Conservation (phyloP, 2,888 invertebrate species). For the Phania funesta region DNA sequence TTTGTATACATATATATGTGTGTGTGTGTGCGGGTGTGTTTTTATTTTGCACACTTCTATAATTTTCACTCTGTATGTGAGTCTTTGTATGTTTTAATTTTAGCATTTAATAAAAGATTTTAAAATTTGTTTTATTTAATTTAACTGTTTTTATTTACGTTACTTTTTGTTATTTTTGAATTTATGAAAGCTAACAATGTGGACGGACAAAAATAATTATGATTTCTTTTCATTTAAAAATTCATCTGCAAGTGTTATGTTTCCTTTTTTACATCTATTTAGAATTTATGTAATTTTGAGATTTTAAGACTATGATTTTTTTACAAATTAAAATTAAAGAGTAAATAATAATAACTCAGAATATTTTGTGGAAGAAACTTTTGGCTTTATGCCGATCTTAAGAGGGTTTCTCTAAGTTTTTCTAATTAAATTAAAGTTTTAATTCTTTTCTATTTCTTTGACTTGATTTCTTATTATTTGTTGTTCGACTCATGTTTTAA, state of each 20-base stretch:
- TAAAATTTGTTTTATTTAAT: conserved; percentile 47
- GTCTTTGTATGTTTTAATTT: conserved; percentile 27
- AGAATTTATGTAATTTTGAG: conserved; percentile 52
- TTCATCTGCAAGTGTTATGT: conserved; percentile 52
- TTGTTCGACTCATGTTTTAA: no score
- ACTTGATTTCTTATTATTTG: no score
- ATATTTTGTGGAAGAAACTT: no score
- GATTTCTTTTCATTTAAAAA: conserved; percentile 59
- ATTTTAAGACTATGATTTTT: conserved; percentile 33
- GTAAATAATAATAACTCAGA: no score
- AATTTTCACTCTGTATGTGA: conserved; percentile 13
- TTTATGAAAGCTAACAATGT: conserved; percentile 80
- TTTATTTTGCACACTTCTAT: not conserved
- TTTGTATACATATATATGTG: not conserved
- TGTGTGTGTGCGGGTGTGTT: conserved; percentile 18
- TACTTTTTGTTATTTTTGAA: conserved; percentile 67
- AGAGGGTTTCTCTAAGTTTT: no score
- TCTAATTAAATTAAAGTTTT: no score
- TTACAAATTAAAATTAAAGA: not conserved
- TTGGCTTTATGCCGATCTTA: no score
- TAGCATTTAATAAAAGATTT: conserved; percentile 36
- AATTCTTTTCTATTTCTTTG: no score
- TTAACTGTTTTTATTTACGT: conserved; percentile 66
- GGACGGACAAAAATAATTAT: conserved; percentile 79
- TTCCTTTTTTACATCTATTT: conserved; percentile 53